Evolutionary conservation across 2,888 invertebrate species (phyloP).

Genomic region (Latheticus oryzae): DNA sequence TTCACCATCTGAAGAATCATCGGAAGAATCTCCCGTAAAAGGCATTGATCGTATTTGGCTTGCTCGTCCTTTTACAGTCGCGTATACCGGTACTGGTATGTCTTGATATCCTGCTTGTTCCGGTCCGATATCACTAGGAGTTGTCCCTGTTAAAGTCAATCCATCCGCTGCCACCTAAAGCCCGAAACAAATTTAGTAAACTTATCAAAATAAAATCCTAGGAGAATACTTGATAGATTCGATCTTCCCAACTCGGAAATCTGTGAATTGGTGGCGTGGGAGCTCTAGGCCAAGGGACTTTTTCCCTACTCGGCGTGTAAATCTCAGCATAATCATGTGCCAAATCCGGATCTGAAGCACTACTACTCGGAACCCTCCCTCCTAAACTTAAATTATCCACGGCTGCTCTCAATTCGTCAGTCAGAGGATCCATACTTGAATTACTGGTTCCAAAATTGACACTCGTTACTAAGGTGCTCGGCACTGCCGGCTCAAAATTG

Average conservation of each 20-base stretch:
- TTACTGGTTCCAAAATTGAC: slow-evolving; percentile 64
- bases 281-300: slow-evolving; percentile 68
- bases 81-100: slow-evolving; percentile 94
- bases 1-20: slow-evolving; percentile 95
- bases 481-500: slow-evolving; percentile 62
- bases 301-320: slow-evolving; percentile 87
- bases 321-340: slow-evolving; percentile 95
- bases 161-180: slow-evolving; percentile 70
- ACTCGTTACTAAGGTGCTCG: slow-evolving; percentile 61
- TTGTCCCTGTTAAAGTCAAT: slow-evolving; percentile 65
- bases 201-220: no score
- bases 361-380: slow-evolving; percentile 72
- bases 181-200: no score
- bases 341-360: slow-evolving; percentile 74
- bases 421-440: slow-evolving; percentile 67
- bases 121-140: slow-evolving; percentile 63
- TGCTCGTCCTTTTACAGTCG: slow-evolving; percentile 95
- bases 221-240: slow-evolving; percentile 85
- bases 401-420: slow-evolving; percentile 72
- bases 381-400: slow-evolving; percentile 72
- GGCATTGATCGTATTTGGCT: slow-evolving; percentile 97
- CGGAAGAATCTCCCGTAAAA: slow-evolving; percentile 94
- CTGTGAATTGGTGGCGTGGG: slow-evolving; percentile 93
- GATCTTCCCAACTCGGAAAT: slow-evolving; percentile 85
- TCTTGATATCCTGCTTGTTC: slow-evolving; percentile 84